Evolutionary conservation across 2,113 vertebrate genomes (phyloP).

Genomic region (Micromys minutus): DNA sequence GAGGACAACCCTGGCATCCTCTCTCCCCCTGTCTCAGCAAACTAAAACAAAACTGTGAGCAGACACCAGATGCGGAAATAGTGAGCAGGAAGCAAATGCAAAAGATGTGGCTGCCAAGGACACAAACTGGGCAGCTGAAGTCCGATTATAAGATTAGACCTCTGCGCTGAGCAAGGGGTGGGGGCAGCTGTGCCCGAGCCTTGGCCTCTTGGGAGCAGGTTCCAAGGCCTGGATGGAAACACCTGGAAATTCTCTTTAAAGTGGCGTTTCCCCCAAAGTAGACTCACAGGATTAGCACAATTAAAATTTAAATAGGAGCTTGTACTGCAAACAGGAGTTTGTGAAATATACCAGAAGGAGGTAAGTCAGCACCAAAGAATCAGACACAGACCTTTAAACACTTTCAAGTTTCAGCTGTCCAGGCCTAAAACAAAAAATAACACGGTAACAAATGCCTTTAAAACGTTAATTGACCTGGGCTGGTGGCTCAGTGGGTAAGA

Average conservation of each 20-base stretch:
- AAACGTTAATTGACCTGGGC: background rate
- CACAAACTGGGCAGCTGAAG: background rate
- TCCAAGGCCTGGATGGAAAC: background rate
- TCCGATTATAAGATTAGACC: background rate
- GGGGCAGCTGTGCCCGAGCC: background rate
- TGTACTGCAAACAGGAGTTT: background rate
- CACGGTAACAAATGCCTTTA: background rate
- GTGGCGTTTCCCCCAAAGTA: background rate
- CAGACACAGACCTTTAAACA: background rate
- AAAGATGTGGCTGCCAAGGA: background rate
- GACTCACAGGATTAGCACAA: background rate
- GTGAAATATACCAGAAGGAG: background rate
- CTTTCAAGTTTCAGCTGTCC: background rate
- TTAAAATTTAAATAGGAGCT: background rate
- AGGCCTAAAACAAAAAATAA: background rate
- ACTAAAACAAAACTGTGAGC: slow-evolving; percentile 17
- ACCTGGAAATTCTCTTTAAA: background rate
- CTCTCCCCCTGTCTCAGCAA: background rate
- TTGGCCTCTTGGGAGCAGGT: background rate
- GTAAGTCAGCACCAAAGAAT: background rate
- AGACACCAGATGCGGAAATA: background rate
- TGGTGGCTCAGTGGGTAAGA: background rate
- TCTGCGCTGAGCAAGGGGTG: background rate
- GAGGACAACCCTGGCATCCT: background rate
- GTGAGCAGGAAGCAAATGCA: background rate